phyloP scores from a whole-genome alignment of 1,140 invertebrate genomes.

The Drosophila tristis region DNA sequence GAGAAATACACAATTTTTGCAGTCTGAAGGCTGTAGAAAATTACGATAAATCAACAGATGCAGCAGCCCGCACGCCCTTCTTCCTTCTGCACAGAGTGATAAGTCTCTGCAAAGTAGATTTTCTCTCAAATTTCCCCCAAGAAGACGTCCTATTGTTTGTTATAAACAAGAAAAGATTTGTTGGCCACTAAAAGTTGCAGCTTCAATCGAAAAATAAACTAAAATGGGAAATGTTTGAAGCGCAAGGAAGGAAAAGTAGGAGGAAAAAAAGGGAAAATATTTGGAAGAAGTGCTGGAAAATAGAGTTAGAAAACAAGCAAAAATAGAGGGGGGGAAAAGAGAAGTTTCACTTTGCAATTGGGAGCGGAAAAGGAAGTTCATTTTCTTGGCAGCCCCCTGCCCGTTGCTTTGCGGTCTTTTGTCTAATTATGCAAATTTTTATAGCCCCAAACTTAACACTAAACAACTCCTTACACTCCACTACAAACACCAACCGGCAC shows the following conservation, averaged over 20 bases:
- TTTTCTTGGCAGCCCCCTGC: conserved; percentile 27
- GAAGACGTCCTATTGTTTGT: neutral
- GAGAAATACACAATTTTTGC: conserved; percentile 26
- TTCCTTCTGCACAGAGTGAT: too few relatives aligned
- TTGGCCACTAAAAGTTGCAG: conserved; percentile 46
- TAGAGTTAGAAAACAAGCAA: neutral
- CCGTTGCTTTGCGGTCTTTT: conserved; percentile 27
- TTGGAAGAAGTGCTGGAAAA: neutral
- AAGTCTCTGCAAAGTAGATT: too few relatives aligned
- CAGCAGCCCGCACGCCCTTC: neutral
- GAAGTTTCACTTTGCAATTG: neutral
- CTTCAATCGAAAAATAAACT: conserved; percentile 50
- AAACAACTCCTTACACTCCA: conserved; percentile 15
- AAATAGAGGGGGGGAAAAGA: too few relatives aligned
- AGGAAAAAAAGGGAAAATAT: too few relatives aligned
- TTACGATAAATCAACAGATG: conserved; percentile 23
- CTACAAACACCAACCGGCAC: conserved; percentile 1
- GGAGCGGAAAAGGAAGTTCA: conserved; percentile 35
- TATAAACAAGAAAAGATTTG: conserved; percentile 38
- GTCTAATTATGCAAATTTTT: conserved; percentile 74
- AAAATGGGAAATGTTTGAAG: conserved; percentile 20
- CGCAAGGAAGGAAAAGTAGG: neutral
- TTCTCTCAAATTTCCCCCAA: too few relatives aligned
- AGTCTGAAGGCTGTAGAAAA: conserved; percentile 5
- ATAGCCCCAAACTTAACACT: conserved; percentile 10